phyloP scores from a whole-genome alignment of 2,113 vertebrate genomes.

The Rhinichthys klamathensis region DNA sequence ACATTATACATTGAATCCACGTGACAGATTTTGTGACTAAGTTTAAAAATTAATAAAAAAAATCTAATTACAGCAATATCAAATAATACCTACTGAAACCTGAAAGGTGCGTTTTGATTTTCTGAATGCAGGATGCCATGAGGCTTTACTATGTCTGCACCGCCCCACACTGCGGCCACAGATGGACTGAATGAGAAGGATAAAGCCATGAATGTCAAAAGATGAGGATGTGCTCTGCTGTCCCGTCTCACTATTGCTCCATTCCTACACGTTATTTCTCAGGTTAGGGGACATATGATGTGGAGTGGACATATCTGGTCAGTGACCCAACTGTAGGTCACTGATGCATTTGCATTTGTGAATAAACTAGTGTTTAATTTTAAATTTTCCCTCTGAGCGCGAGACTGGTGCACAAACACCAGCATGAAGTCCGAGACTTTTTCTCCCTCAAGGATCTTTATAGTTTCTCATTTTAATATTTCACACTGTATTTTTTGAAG shows the following conservation, averaged over 20 bases:
- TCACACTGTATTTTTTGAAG: constrained; percentile 4
- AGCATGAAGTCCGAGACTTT: neutral
- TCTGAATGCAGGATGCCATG: constrained; percentile 85
- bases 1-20: neutral
- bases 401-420: neutral
- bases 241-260: neutral
- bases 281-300: neutral
- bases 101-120: neutral
- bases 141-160: constrained; percentile 93
- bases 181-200: constrained; percentile 86
- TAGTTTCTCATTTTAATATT: neutral
- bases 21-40: neutral
- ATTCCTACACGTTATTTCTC: neutral
- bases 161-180: constrained; percentile 91
- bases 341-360: neutral
- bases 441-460: neutral
- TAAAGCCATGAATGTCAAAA: neutral
- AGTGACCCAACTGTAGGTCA: neutral
- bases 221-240: neutral
- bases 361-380: neutral
- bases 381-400: neutral
- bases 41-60: no score
- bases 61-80: neutral
- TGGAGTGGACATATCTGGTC: neutral
- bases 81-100: no score